Percentiles rank a stretch among this genome's conserved stretches.
Conservation (phyloP, 2,888 invertebrate genomes). For the Papilio gigon region DNA sequence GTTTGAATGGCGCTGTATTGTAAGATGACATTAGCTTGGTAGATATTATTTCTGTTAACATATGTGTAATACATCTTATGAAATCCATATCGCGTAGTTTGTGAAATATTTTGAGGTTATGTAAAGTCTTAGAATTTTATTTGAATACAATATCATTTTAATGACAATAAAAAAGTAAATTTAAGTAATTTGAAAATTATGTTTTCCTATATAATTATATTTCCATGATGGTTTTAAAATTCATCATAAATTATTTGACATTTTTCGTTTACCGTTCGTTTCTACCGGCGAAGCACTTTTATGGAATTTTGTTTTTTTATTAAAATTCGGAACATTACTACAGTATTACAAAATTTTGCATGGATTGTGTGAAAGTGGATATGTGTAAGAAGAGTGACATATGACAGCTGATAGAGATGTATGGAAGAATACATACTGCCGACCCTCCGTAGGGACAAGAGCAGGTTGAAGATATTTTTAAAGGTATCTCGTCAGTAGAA, state of each 20-base stretch:
- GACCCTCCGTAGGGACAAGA: too few relatives aligned
- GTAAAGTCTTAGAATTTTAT: not conserved
- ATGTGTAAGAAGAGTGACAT: too few relatives aligned
- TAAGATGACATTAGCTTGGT: not conserved
- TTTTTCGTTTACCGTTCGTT: not conserved
- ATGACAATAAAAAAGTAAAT: constrained; percentile 53
- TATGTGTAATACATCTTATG: constrained; percentile 42
- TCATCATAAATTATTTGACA: not conserved
- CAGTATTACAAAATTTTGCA: too few relatives aligned
- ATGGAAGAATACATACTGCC: too few relatives aligned
- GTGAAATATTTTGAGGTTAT: constrained; percentile 6
- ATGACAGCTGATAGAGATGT: too few relatives aligned
- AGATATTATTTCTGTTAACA: not conserved
- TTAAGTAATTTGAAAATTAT: not conserved
- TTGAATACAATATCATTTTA: constrained; percentile 49
- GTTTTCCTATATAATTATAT: not conserved
- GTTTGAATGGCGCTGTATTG: not conserved
- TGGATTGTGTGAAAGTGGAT: too few relatives aligned
- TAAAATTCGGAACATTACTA: too few relatives aligned
- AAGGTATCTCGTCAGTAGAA: not conserved
- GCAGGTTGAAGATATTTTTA: too few relatives aligned
- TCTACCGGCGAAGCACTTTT: not conserved
- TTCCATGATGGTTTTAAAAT: too few relatives aligned
- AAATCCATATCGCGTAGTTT: constrained; percentile 35
- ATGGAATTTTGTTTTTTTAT: not conserved